Percentiles rank a stretch among this genome's conserved stretches.
Conservation (phyloP, 2,888 invertebrate genomes). For the Apocheima hispidaria region DNA sequence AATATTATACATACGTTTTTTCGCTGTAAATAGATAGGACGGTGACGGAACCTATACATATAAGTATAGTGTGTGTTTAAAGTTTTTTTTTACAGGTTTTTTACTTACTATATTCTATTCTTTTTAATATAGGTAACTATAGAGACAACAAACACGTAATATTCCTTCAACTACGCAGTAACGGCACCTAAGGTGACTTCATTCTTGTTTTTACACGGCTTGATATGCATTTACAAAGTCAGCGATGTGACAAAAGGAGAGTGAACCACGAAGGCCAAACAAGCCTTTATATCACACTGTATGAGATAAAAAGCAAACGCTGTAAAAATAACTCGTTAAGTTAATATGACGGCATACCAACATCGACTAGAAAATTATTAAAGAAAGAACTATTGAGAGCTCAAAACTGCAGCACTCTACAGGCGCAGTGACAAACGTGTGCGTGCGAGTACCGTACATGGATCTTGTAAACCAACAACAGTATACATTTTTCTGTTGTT, state of each 20-base stretch:
- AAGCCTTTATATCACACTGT: slow-evolving; percentile 8
- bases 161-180: slow-evolving; percentile 2
- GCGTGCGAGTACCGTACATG: neutral
- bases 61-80: no score
- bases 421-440: neutral
- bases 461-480: no score
- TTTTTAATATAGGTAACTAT: no score
- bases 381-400: neutral
- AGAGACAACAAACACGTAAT: neutral
- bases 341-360: neutral
- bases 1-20: no score
- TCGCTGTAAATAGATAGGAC: no score
- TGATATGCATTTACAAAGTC: slow-evolving; percentile 10
- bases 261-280: slow-evolving; percentile 28
- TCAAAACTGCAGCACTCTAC: neutral
- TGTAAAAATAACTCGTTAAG: slow-evolving; percentile 26
- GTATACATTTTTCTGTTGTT: no score
- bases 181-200: slow-evolving; percentile 2
- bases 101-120: no score
- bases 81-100: no score
- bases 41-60: no score
- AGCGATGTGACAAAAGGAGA: slow-evolving; percentile 29
- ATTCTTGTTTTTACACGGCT: slow-evolving; percentile 5
- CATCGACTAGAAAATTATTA: neutral
- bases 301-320: slow-evolving; percentile 22